Evolutionary conservation across 2,797 vertebrate species (phyloP).

Genomic region (Onychomys torridus): DNA sequence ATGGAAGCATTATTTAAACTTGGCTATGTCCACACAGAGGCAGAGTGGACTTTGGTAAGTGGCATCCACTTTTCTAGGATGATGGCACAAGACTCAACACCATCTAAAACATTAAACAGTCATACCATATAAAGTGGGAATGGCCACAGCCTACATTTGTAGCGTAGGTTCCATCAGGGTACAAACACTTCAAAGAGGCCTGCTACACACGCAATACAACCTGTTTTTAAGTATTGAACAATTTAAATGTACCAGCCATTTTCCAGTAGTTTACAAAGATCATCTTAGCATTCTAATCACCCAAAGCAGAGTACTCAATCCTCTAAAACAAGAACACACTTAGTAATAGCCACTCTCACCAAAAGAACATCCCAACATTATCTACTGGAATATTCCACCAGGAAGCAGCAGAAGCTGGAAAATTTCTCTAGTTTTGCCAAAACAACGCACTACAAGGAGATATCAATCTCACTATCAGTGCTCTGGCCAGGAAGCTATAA

Average conservation of each 20-base stretch:
- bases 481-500: background rate
- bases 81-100: background rate
- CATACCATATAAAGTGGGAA: background rate
- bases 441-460: conserved; percentile 18
- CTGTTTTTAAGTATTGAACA: background rate
- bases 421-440: conserved; percentile 60
- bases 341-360: conserved; percentile 35
- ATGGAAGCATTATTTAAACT: background rate
- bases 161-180: background rate
- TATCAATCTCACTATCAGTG: background rate
- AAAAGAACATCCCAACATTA: conserved; percentile 55
- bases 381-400: conserved; percentile 76
- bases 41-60: background rate
- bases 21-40: background rate
- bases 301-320: conserved; percentile 20
- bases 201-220: background rate
- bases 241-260: conserved; percentile 5
- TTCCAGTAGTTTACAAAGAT: conserved; percentile 57
- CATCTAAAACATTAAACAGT: background rate
- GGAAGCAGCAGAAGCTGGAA: conserved; percentile 66
- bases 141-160: background rate
- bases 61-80: background rate
- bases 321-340: conserved; percentile 56
- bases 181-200: background rate
- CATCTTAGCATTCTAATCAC: conserved; percentile 29